phyloP scores from a whole-genome alignment of 2,797 vertebrate species.

The Chaenodraco wilsoni region DNA sequence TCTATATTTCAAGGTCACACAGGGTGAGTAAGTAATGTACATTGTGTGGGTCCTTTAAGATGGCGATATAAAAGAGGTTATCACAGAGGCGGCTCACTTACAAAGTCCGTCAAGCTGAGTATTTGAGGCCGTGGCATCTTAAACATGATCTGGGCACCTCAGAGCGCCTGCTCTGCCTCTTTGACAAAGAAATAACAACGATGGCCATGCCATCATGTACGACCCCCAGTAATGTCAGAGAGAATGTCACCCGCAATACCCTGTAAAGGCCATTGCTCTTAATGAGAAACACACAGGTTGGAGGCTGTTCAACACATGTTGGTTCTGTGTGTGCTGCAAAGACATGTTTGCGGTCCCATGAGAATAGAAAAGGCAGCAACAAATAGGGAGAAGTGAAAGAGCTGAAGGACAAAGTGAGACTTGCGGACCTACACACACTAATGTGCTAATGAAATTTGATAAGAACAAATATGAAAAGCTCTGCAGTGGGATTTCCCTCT shows the following conservation, averaged over 20 bases:
- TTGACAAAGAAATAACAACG: conserved; percentile 63
- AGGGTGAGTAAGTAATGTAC: no score
- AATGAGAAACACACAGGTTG: conserved; percentile 31
- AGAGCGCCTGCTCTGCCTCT: conserved; percentile 25
- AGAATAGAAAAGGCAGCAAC: conserved; percentile 15
- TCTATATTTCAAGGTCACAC: no score
- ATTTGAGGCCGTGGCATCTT: conserved; percentile 58
- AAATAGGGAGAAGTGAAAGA: conserved; percentile 22
- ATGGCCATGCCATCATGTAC: conserved; percentile 39
- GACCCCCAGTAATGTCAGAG: conserved; percentile 54
- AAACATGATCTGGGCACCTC: conserved; percentile 63
- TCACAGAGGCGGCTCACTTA: conserved; percentile 27
- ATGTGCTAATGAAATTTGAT: conserved; percentile 15
- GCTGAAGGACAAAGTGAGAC: conserved; percentile 3
- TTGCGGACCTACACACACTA: neutral
- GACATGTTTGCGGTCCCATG: neutral
- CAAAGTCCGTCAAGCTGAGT: conserved; percentile 36
- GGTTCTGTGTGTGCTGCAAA: conserved; percentile 5
- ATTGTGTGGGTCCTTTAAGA: neutral
- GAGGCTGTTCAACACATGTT: neutral
- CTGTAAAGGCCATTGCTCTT: conserved; percentile 46
- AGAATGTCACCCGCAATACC: conserved; percentile 56
- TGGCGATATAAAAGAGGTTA: conserved; percentile 15
- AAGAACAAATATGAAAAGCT: conserved; percentile 34
- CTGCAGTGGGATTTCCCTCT: conserved; percentile 74